Conservation (phyloP, 2,888 invertebrate genomes). For the Cephus nigrinus region DNA sequence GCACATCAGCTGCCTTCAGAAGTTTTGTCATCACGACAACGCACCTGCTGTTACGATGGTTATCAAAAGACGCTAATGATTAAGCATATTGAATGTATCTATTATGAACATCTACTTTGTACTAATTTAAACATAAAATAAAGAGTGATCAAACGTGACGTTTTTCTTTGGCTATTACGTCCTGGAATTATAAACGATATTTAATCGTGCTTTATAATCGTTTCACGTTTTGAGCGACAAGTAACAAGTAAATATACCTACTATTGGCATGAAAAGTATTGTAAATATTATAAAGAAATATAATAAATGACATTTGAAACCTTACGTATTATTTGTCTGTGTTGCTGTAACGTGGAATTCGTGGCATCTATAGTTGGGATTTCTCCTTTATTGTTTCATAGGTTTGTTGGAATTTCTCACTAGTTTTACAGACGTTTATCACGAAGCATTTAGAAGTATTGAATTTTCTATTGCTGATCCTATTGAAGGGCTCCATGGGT, state of each 20-base stretch:
- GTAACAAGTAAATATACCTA: background rate
- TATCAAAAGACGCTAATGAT: background rate
- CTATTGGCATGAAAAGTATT: background rate
- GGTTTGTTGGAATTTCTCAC: background rate
- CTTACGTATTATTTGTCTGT: background rate
- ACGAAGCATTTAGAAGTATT: background rate
- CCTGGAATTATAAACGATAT: too few species aligned
- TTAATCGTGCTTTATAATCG: too few species aligned
- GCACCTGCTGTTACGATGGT: background rate
- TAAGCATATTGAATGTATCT: background rate
- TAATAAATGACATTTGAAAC: background rate
- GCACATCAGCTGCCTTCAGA: background rate
- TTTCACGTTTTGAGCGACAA: background rate
- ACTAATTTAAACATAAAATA: background rate
- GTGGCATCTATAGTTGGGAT: background rate
- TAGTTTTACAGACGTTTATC: background rate
- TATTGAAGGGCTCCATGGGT: background rate
- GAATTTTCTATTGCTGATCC: background rate
- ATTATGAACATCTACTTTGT: background rate
- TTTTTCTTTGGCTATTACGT: background rate
- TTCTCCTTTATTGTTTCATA: background rate
- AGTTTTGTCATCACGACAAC: background rate
- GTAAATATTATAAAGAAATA: background rate
- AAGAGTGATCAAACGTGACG: background rate
- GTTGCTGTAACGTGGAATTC: background rate